These are phyloP conservation scores for Martes flavigula DNA, from an alignment of 2,797 vertebrate species.

Conservation along the genomic window DNA sequence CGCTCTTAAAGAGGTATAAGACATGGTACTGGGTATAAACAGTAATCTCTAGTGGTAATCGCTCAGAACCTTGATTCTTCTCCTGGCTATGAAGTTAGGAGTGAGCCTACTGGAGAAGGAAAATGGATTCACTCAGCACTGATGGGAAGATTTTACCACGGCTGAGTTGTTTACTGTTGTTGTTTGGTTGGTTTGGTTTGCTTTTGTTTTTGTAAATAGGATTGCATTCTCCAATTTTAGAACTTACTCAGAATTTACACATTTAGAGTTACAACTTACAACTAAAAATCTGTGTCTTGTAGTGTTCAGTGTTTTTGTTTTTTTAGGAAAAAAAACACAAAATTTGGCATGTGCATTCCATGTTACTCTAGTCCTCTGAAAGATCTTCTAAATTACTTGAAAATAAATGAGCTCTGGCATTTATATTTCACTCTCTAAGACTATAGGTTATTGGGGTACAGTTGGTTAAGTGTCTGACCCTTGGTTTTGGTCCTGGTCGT, in stretches of 20 bases:
- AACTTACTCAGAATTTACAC: not conserved
- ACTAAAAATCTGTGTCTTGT: not conserved
- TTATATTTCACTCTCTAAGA: not conserved
- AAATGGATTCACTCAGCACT: not conserved
- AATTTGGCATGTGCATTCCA: not conserved
- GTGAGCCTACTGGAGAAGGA: not conserved
- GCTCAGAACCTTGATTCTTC: not conserved
- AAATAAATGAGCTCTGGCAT: not conserved
- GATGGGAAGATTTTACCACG: not conserved
- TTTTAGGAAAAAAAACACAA: not conserved
- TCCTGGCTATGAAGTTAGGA: not conserved
- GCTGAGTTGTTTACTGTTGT: not conserved
- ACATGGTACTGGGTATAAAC: accelerated
- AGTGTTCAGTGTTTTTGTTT: not conserved
- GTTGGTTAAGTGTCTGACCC: not conserved
- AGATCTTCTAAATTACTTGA: not conserved
- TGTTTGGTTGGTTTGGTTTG: not conserved
- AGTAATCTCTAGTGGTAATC: not conserved
- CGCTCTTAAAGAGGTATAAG: not conserved
- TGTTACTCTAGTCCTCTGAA: not conserved
- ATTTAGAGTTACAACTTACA: conserved; percentile 40
- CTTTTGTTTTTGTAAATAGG: conserved; percentile 1
- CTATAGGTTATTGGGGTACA: not conserved
- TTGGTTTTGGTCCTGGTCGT: not conserved
- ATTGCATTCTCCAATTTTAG: conserved; percentile 42